These are phyloP conservation scores for Drosophila arizonae DNA, from an alignment of 1,140 invertebrate genomes.

Conservation along the genomic window DNA sequence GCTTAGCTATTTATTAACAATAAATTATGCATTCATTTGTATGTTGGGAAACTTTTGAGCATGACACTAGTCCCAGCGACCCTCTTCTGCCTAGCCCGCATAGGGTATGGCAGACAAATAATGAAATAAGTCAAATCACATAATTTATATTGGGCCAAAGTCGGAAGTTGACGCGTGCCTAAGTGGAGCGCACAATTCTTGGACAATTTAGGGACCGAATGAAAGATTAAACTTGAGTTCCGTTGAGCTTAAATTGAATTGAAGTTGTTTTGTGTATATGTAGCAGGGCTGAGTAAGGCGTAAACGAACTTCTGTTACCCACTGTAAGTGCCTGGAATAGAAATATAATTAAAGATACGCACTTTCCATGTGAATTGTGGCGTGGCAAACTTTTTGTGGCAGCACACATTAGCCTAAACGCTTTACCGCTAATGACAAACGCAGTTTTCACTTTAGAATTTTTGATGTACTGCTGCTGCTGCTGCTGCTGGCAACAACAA, in stretches of 20 bases:
- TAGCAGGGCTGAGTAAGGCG: too few relatives aligned
- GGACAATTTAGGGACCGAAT: too few relatives aligned
- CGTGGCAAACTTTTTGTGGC: conserved; percentile 13
- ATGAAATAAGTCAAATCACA: conserved; percentile 69
- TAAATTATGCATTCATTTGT: not conserved
- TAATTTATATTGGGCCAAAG: conserved; percentile 72
- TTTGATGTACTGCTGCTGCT: conserved; percentile 3
- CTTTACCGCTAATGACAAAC: conserved; percentile 44
- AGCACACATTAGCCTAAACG: conserved; percentile 34
- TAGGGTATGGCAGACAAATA: conserved; percentile 45
- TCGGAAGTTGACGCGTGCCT: conserved; percentile 70
- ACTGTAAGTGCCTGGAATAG: not conserved
- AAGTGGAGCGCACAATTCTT: conserved; percentile 38
- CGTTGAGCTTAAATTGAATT: not conserved
- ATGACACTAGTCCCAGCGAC: not conserved
- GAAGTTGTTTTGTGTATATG: not conserved
- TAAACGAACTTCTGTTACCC: not conserved
- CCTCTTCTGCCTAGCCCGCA: not conserved
- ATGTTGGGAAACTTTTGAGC: not conserved
- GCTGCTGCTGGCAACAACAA: not conserved
- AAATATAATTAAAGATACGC: not conserved
- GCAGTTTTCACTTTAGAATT: conserved; percentile 27
- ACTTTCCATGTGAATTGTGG: conserved; percentile 2
- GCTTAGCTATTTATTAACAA: conserved; percentile 1
- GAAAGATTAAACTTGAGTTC: not conserved